Base-by-base conservation (phyloP, 2,888 invertebrate species). In the Cacoxenus indagator region DNA sequence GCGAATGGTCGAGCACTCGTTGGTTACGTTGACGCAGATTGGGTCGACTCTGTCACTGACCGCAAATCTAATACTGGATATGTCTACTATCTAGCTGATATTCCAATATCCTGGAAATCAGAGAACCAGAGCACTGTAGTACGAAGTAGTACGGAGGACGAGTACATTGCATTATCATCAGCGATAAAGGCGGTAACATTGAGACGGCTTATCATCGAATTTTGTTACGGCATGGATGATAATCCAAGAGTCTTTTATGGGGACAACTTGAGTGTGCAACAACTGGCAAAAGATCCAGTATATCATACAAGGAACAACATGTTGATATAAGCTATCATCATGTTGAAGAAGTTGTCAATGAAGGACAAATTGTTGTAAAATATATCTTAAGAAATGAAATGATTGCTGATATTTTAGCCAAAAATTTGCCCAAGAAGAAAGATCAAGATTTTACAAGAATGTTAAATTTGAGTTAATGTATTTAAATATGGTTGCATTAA, bases 1-100 rank as follows among this genome's bases (percentile, higher is more conserved):
- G 14, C 4, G 22, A 1, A 51, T 5, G 69, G 59, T 0, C 9
- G 59, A 27, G 3, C n/a, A 6, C 31, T 73, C 11, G 1, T 9
- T 4, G 65, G 68, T 6, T 72, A 46, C 48, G 68, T 66, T n/a
- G 73, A 73, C 45, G 73, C 67, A 3, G 73, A 73, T 19, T 73
- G 73, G 69, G 67, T 61, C n/a, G 65, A 67, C 24, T 14, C 45
- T 26, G 6, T 11, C 19, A 48, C 27, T 9, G 61, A 67, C 45
- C 61, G 71, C 24, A 71, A 65, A 17, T 71, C 55, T 0, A 61
- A 67, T 31, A 65, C 71, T 9, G 68, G 67, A 54, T 67, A 54
- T n/a, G 68, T 59, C 19, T 71, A 17, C 27, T 14, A 26, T 9
- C 4, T 27, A n/a, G 45, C 27, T 27, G 69, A 69, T 19, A 51